Evolutionary conservation across 1,140 invertebrate species (phyloP).

Genomic region (Eueides isabella): DNA sequence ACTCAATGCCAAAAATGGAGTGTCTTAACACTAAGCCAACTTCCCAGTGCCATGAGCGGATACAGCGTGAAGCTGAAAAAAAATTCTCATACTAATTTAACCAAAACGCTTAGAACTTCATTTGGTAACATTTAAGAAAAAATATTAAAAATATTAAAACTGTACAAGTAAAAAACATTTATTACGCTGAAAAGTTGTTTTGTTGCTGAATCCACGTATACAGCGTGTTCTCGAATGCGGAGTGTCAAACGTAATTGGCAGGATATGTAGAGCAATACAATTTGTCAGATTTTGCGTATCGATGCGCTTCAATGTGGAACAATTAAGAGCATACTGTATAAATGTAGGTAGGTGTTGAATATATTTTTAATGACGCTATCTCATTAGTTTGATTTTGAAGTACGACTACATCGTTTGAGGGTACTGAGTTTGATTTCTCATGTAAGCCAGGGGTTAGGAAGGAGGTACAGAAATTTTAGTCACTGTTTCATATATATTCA

Average conservation of each 20-base stretch:
- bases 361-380: neutral
- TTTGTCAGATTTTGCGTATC: constrained; percentile 14
- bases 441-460: neutral
- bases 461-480: too few relatives aligned
- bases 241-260: constrained; percentile 14
- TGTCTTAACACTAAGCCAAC: too few relatives aligned
- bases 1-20: too few relatives aligned
- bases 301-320: neutral
- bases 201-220: neutral
- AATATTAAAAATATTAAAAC: neutral
- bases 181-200: neutral
- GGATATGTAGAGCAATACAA: constrained; percentile 9
- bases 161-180: neutral
- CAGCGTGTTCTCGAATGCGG: constrained; percentile 7
- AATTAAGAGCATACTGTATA: neutral
- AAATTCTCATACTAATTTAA: too few relatives aligned
- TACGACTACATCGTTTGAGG: neutral
- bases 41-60: too few relatives aligned
- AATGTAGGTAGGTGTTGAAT: neutral
- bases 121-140: too few relatives aligned
- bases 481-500: too few relatives aligned
- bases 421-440: neutral
- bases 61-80: too few relatives aligned
- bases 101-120: too few relatives aligned
- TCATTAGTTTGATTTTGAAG: neutral